phyloP scores from a whole-genome alignment of 2,113 vertebrate genomes.

The Uria aalge region DNA sequence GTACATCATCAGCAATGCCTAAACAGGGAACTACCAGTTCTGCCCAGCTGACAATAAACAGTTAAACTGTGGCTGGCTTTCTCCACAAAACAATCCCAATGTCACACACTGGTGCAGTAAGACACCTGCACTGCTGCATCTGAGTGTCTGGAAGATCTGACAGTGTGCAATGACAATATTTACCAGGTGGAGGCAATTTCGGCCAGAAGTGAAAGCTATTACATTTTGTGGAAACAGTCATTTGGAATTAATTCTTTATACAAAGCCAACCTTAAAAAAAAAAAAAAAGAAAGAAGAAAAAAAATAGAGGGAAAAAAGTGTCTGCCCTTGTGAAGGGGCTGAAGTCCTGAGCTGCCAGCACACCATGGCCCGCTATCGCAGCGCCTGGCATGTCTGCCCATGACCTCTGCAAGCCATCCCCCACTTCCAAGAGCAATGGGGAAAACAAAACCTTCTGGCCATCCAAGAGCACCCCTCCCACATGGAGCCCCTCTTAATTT shows the following conservation, averaged over 20 bases:
- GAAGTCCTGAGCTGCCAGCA: too few species aligned
- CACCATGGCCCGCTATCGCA: not conserved
- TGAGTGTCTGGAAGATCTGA: not conserved
- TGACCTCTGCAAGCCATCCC: not conserved
- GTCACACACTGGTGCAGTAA: not conserved
- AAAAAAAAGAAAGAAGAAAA: not conserved
- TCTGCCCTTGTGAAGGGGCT: not conserved
- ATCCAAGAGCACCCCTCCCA: too few species aligned
- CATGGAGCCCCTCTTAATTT: not conserved
- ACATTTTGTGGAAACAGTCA: not conserved
- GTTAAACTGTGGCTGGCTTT: not conserved
- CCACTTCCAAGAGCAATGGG: too few species aligned
- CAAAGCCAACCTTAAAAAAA: too few species aligned
- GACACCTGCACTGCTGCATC: not conserved
- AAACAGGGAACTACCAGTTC: not conserved
- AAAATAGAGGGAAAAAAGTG: not conserved
- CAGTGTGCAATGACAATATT: not conserved
- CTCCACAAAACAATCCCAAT: not conserved
- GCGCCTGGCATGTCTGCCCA: too few species aligned
- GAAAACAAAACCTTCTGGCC: not conserved
- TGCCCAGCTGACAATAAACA: not conserved
- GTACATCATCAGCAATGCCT: not conserved
- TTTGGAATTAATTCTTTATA: not conserved
- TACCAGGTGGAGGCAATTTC: not conserved
- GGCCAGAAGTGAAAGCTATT: not conserved